A percentile compares a stretch with the other conserved stretches of the same genome.
These are phyloP conservation scores for Tricholauxania praeusta DNA, from an alignment of 2,888 invertebrate genomes.

Conservation along the genomic window DNA sequence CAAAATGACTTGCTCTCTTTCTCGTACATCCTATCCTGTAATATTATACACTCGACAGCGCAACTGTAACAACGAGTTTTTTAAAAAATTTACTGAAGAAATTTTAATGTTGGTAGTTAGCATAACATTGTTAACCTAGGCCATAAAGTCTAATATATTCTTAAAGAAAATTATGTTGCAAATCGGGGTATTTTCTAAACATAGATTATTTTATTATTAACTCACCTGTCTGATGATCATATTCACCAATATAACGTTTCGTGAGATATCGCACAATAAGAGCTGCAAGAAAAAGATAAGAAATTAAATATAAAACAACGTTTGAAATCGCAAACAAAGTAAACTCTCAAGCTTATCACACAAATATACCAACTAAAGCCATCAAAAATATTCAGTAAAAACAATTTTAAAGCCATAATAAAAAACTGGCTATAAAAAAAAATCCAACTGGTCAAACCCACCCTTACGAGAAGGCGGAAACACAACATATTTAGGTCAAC, in stretches of 20 bases:
- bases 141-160: no score
- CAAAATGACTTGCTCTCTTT: no score
- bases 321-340: not conserved
- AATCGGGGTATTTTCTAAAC: no score
- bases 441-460: not conserved
- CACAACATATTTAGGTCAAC: constrained; percentile 41
- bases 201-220: not conserved
- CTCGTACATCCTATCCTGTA: no score
- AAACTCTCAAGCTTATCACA: constrained; percentile 8
- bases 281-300: constrained; percentile 71
- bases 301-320: not conserved
- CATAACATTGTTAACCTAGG: no score
- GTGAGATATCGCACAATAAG: constrained; percentile 91
- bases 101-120: no score
- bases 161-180: no score
- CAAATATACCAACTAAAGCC: not conserved
- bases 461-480: not conserved
- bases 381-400: not conserved
- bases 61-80: no score
- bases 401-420: not conserved
- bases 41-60: no score
- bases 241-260: constrained; percentile 94
- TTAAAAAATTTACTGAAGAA: no score
- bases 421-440: not conserved
- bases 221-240: constrained; percentile 91